Evolutionary conservation across 2,113 vertebrate species (phyloP), one percentile per base, ranked within the genome.

Genomic region (Pungitius pungitius): DNA sequence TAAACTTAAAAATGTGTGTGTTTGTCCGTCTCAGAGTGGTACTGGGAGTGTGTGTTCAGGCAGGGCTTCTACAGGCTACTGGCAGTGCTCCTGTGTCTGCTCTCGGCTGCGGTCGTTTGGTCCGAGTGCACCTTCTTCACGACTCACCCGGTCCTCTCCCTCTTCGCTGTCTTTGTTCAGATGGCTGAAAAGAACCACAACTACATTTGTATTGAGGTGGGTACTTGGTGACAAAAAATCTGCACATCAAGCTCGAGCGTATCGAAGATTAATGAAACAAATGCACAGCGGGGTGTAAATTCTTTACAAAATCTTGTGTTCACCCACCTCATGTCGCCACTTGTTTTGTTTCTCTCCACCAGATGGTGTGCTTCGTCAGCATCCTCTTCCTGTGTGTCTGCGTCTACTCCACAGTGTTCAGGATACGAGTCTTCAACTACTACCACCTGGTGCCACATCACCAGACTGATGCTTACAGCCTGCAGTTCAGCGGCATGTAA

Each of bases 91-190:
- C 89, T 98, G 84, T 93, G 94, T 13, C 75, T 90, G 0, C 94
- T 98, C 77, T 97, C 97, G 0, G 92, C 94, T 75, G 92, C 95
- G 20, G 96, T 99, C n/a, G 96, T 98, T 39, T 99, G 97, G 97
- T 99, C 97, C 1, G 97, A 98, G 73, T 97, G 97, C 88, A 97
- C 96, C 0, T 98, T 99, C 93, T 99, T 98, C 91, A 98, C 96
- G 90, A 96, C 96, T 18, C 90, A 75, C 0, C 96, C 96, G 0
- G 95, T 97, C 86, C 90, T 99, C 2, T 99, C 96, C 0, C 92
- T 98, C 43, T 97, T 98, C 66, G 96, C 96, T 0, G 92, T 98
- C 84, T 95, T 97, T 85, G 95, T 99, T 87, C 95, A 96, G 59
- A 85, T 94, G 75, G 96, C 97, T 24, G 96, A 97, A 89, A 95